phyloP scores from a whole-genome alignment of 1,140 invertebrate species.

The Dufourea novaeangliae region DNA sequence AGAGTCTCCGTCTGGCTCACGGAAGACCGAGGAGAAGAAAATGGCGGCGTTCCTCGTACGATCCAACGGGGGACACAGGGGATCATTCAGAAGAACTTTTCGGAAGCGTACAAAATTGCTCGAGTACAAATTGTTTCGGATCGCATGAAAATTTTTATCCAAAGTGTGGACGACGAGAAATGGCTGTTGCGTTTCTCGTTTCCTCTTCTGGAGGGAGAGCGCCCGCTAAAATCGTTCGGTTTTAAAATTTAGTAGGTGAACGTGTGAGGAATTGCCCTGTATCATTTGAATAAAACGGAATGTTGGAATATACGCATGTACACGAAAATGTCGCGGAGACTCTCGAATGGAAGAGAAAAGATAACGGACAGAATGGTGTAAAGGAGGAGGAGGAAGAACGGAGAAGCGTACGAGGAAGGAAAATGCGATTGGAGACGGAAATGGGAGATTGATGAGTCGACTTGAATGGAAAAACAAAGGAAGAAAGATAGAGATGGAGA shows the following conservation, averaged over 20 bases:
- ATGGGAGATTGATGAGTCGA: not conserved
- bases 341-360: not conserved
- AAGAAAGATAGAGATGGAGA: slow-evolving; percentile 38
- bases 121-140: not conserved
- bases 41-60: too few species aligned
- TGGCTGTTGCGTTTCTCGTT: slow-evolving; percentile 39
- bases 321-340: slow-evolving; percentile 3
- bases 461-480: not conserved
- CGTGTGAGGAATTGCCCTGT: slow-evolving; percentile 80
- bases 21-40: not conserved
- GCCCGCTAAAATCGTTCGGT: slow-evolving; percentile 68
- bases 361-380: slow-evolving; percentile 2
- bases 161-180: slow-evolving; percentile 3
- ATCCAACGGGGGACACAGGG: not conserved
- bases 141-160: not conserved
- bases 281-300: slow-evolving; percentile 61
- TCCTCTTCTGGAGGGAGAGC: slow-evolving; percentile 74
- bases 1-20: not conserved
- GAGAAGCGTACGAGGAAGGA: not conserved
- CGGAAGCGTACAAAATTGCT: not conserved
- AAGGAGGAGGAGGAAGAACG: not conserved
- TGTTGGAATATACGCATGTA: slow-evolving; percentile 51
- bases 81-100: not conserved
- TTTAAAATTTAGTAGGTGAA: slow-evolving; percentile 69
- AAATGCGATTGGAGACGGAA: not conserved